These are phyloP conservation scores for Julus scandinavius DNA, from an alignment of 2,888 invertebrate species.

Conservation along the genomic window DNA sequence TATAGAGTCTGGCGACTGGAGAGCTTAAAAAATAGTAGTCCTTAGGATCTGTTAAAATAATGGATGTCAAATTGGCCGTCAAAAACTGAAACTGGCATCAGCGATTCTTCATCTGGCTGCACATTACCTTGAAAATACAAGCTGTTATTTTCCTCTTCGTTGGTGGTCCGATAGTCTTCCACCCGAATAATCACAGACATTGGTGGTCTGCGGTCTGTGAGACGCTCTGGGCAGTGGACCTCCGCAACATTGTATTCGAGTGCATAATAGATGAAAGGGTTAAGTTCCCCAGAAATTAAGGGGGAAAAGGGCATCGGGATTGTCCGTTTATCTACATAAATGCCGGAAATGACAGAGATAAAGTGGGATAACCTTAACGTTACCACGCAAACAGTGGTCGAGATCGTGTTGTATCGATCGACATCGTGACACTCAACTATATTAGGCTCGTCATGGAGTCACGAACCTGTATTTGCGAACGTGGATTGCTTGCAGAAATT, in stretches of 20 bases:
- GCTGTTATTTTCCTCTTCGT: slow-evolving; percentile 5
- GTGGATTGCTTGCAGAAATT: background rate
- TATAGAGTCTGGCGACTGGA: background rate
- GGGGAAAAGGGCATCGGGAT: background rate
- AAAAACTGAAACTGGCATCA: background rate
- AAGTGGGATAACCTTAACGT: background rate
- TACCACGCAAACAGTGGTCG: background rate
- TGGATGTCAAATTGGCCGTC: background rate
- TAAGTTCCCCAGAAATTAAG: background rate
- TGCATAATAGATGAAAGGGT: background rate
- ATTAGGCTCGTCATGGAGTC: slow-evolving; percentile 21
- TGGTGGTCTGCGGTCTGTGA: background rate
- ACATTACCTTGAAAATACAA: background rate
- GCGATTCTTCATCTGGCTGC: background rate
- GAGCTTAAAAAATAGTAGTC: background rate
- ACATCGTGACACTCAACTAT: slow-evolving; percentile 20
- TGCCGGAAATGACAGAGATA: background rate
- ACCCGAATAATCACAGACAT: background rate
- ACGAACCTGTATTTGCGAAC: background rate
- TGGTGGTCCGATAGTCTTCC: background rate
- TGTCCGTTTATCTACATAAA: background rate
- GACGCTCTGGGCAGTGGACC: background rate
- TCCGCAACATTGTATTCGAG: background rate
- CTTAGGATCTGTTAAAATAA: background rate
- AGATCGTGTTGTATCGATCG: slow-evolving; percentile 10